Percentiles rank a stretch among this genome's conserved stretches.
Evolutionary conservation across 2,797 vertebrate species (phyloP).

Genomic region (Antrozous pallidus): DNA sequence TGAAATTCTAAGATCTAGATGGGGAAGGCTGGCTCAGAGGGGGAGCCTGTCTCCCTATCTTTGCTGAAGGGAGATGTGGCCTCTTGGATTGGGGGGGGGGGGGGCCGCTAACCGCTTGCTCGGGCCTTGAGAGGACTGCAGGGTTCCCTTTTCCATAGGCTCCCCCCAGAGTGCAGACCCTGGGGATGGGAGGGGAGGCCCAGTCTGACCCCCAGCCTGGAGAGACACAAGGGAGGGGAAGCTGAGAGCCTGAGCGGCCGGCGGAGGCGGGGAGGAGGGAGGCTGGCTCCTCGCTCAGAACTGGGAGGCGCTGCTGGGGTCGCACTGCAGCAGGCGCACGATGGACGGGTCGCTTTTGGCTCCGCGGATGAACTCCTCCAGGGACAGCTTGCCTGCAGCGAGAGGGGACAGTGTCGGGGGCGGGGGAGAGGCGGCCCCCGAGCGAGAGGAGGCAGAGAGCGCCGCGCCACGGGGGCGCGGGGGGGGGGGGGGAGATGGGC

Average conservation of each 20-base stretch:
- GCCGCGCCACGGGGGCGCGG: not conserved
- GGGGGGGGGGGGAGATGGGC: not conserved
- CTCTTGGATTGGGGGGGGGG: not conserved
- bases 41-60: not conserved
- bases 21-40: not conserved
- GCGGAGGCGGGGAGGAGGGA: slow-evolving; percentile 45
- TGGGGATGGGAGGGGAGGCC: not conserved
- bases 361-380: slow-evolving; percentile 99
- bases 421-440: not conserved
- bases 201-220: slow-evolving; percentile 57
- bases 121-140: not conserved
- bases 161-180: not conserved
- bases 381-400: slow-evolving; percentile 91
- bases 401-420: not conserved
- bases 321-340: slow-evolving; percentile 97
- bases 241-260: not conserved
- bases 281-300: slow-evolving; percentile 86
- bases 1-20: not conserved
- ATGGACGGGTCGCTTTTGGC: slow-evolving; percentile 99
- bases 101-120: slow-evolving; percentile 20
- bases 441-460: too few species aligned
- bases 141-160: not conserved
- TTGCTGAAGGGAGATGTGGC: not conserved
- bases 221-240: slow-evolving; percentile 45
- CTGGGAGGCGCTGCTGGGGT: slow-evolving; percentile 96